phyloP scores from a whole-genome alignment of 35 echinoderm and acorn worm genomes.

The Apostichopus japonicus region DNA sequence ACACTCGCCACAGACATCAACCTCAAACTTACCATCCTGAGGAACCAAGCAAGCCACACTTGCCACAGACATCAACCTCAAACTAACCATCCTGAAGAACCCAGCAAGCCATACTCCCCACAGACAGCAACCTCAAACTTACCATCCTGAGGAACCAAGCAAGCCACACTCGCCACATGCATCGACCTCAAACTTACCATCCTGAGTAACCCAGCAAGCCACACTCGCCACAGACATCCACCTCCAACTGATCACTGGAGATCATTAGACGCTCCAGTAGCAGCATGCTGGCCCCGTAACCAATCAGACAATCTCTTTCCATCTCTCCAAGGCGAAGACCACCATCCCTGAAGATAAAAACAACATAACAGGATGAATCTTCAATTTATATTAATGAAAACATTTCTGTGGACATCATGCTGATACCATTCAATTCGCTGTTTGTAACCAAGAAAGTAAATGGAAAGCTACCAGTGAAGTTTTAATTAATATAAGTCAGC shows the following conservation, averaged over 20 bases:
- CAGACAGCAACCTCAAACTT: background rate
- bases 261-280: constrained; percentile 51
- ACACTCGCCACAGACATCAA: too few relatives aligned
- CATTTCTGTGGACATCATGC: background rate
- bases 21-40: too few relatives aligned
- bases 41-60: too few relatives aligned
- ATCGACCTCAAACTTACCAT: too few relatives aligned
- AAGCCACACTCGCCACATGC: too few relatives aligned
- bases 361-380: background rate
- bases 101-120: too few relatives aligned
- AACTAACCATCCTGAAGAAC: too few relatives aligned
- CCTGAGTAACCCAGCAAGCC: too few relatives aligned
- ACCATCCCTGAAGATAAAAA: constrained; percentile 74
- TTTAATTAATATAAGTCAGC: background rate
- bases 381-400: background rate
- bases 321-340: constrained; percentile 94
- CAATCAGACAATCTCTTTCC: constrained; percentile 98
- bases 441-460: background rate
- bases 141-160: too few relatives aligned
- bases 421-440: background rate
- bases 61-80: too few relatives aligned
- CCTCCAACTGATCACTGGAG: constrained; percentile 97
- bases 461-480: background rate
- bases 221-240: constrained; percentile 64
- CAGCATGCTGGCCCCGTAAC: constrained; percentile 36